Evolutionary conservation across 2,888 invertebrate species (phyloP).

Genomic region (Eretmocerus hayati): DNA sequence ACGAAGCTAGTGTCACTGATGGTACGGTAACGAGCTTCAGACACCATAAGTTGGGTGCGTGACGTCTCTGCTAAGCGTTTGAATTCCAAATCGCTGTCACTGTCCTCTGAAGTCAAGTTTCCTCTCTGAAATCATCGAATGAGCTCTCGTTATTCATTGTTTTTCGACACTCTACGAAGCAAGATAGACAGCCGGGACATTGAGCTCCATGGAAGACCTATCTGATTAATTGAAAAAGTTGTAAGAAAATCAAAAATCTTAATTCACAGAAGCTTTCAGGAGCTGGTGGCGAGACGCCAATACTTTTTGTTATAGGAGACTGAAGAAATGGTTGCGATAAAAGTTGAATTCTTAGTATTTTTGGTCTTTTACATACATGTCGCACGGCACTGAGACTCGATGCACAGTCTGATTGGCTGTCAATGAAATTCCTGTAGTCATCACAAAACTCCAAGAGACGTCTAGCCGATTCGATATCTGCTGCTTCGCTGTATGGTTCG

Average conservation of each 20-base stretch:
- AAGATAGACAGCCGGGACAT: no score
- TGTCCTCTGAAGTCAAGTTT: conserved; percentile 41
- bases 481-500: conserved; percentile 81
- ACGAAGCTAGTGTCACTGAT: conserved; percentile 37
- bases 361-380: conserved; percentile 7
- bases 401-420: conserved; percentile 85
- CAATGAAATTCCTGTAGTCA: conserved; percentile 82
- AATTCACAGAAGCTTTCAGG: no score
- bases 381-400: conserved; percentile 65
- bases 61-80: conserved; percentile 60
- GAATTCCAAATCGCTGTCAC: conserved; percentile 64
- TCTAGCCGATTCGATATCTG: conserved; percentile 78
- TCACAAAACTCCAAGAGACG: conserved; percentile 80
- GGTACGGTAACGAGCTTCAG: conserved; percentile 50
- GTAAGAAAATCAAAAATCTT: no score
- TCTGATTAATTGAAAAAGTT: no score
- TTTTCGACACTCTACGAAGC: not conserved
- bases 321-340: not conserved
- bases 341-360: no score
- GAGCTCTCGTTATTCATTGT: no score
- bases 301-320: not conserved
- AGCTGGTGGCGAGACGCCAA: no score
- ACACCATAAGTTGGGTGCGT: conserved; percentile 55
- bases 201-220: no score
- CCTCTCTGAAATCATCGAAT: no score